Percentiles rank a stretch among this genome's conserved stretches.
These are phyloP conservation scores for Climacteris rufus DNA, from an alignment of 2,113 vertebrate species.

Conservation along the genomic window DNA sequence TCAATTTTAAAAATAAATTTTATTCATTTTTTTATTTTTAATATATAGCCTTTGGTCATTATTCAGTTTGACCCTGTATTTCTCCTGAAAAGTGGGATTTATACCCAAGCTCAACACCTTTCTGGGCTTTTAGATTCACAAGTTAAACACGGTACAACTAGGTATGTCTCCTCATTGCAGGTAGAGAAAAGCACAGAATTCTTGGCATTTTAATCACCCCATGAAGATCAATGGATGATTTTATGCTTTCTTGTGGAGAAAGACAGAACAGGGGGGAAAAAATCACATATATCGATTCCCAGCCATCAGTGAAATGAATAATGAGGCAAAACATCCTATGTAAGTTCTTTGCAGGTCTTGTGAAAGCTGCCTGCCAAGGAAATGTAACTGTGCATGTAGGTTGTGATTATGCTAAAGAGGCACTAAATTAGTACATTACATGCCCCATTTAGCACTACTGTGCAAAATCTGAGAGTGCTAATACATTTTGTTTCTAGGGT, in stretches of 20 bases:
- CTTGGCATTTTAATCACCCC: neutral
- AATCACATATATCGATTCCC: neutral
- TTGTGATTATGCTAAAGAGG: conserved; percentile 71
- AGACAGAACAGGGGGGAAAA: neutral
- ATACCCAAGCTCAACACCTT: neutral
- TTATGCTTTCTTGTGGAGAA: neutral
- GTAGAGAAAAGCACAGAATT: neutral
- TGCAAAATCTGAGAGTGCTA: conserved; percentile 76
- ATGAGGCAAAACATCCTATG: neutral
- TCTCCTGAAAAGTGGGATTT: neutral
- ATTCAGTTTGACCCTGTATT: neutral
- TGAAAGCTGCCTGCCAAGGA: conserved; percentile 57
- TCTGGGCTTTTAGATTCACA: neutral
- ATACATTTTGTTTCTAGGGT: conserved; percentile 78
- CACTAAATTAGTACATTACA: conserved; percentile 78
- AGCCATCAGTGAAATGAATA: conserved; percentile 13
- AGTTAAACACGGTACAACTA: neutral
- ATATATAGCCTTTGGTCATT: neutral
- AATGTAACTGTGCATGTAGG: conserved; percentile 42
- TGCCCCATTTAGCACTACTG: conserved; percentile 75
- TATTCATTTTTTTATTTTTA: neutral
- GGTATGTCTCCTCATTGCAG: neutral
- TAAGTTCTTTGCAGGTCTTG: conserved; percentile 46
- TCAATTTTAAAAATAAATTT: neutral
- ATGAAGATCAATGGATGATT: conserved; percentile 21